These are phyloP conservation scores for Phenacoccus solenopsis DNA, from an alignment of 1,140 invertebrate genomes.

Conservation along the genomic window DNA sequence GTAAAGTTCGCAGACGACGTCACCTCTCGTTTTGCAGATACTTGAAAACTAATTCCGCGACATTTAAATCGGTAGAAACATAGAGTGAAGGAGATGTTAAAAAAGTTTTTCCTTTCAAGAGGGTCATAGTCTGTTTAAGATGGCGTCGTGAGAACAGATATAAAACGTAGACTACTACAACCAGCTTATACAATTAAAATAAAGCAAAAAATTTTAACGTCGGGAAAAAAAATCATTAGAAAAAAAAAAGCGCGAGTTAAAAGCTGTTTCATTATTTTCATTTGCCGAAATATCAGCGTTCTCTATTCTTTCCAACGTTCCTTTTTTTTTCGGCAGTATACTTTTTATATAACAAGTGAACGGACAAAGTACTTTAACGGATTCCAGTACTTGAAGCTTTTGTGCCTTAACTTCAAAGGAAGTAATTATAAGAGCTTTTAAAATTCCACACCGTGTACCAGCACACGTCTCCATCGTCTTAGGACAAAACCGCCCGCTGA, in stretches of 20 bases:
- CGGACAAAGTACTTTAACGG: slow-evolving; percentile 1
- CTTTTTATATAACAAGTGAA: neutral
- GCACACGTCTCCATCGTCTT: neutral
- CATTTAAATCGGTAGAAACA: neutral
- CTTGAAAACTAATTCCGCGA: neutral
- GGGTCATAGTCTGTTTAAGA: slow-evolving; percentile 1
- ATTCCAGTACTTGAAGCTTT: neutral
- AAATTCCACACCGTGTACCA: slow-evolving; percentile 2
- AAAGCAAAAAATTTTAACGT: neutral
- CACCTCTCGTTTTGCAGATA: slow-evolving; percentile 1
- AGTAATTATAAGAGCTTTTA: slow-evolving; percentile 3
- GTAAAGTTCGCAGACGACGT: neutral
- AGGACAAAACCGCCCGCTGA: neutral
- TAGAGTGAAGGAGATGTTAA: neutral
- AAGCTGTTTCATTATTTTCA: slow-evolving; percentile 3
- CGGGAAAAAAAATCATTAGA: too few relatives aligned
- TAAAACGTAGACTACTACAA: neutral
- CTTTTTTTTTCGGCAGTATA: neutral
- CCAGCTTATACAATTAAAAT: slow-evolving; percentile 3
- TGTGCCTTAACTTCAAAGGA: slow-evolving; percentile 1
- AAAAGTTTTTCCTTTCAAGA: neutral
- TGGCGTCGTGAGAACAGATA: neutral
- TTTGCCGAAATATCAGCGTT: slow-evolving; percentile 1
- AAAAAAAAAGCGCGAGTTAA: neutral
- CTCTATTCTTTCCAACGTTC: neutral